phyloP scores from a whole-genome alignment of 1,140 invertebrate species.

The Probaryconus sp. region DNA sequence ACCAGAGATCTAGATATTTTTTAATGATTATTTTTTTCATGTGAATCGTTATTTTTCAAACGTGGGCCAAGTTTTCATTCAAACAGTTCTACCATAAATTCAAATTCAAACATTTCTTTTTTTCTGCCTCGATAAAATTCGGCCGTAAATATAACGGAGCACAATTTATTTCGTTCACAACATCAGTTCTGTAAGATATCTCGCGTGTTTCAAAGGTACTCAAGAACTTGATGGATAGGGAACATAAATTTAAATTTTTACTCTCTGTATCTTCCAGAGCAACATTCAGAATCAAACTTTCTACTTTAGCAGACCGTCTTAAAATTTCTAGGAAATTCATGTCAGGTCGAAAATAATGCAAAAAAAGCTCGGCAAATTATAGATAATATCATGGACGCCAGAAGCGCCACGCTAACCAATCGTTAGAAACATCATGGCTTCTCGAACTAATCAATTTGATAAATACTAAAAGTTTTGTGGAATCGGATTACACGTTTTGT shows the following conservation, averaged over 20 bases:
- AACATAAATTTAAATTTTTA: constrained; percentile 38
- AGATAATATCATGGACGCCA: constrained; percentile 33
- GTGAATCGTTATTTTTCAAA: too few species aligned
- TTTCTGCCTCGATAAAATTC: constrained; percentile 2
- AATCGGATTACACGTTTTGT: constrained; percentile 51
- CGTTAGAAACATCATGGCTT: constrained; percentile 41
- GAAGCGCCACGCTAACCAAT: constrained; percentile 13
- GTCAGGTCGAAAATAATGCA: too few species aligned
- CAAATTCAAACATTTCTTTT: constrained; percentile 18
- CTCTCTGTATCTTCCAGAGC: constrained; percentile 18
- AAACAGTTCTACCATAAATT: neutral
- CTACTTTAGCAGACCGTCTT: too few species aligned
- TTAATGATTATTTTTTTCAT: too few species aligned
- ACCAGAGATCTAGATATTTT: too few species aligned
- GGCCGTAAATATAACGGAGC: constrained; percentile 30
- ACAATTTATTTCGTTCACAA: constrained; percentile 38
- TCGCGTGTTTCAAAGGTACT: constrained; percentile 40
- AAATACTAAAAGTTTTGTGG: constrained; percentile 52
- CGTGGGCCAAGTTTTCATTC: too few species aligned
- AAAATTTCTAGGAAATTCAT: too few species aligned
- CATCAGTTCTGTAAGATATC: constrained; percentile 46
- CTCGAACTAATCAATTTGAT: constrained; percentile 56
- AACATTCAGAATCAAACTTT: too few species aligned
- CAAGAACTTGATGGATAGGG: constrained; percentile 47
- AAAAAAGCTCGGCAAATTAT: constrained; percentile 32